Evolutionary conservation across 2,888 invertebrate species (phyloP).

Genomic region (Gari tellinella): DNA sequence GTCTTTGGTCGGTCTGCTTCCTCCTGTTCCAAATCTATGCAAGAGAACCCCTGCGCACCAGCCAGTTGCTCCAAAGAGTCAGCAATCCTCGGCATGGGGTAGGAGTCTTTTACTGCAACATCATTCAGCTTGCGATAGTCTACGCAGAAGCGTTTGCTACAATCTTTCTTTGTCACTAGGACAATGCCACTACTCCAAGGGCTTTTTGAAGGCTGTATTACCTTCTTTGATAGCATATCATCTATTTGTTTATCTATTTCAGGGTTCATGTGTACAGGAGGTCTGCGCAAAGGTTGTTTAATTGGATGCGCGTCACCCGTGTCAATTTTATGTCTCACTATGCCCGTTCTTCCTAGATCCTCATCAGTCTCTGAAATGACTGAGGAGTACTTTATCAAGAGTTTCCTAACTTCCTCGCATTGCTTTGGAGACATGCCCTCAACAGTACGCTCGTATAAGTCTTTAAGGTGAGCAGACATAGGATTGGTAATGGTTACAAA

Average conservation of each 20-base stretch:
- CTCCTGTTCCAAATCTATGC: conserved; percentile 49
- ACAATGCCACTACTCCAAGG: conserved; percentile 39
- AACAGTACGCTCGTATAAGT: conserved; percentile 1
- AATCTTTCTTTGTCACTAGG: conserved; percentile 47
- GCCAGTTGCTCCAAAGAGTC: conserved; percentile 33
- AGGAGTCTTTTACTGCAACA: conserved; percentile 27
- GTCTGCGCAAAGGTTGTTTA: conserved; percentile 19
- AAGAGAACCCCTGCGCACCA: conserved; percentile 43
- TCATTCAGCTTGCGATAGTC: no score
- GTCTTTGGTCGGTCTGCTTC: conserved; percentile 47
- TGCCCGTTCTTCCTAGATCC: no score
- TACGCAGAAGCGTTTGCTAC: conserved; percentile 40
- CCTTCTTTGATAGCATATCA: conserved; percentile 30
- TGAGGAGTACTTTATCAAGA: conserved; percentile 9
- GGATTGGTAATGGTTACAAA: background rate
- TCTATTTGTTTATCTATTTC: conserved; percentile 35
- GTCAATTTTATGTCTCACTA: conserved; percentile 9
- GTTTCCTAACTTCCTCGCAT: background rate
- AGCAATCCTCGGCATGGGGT: conserved; percentile 35
- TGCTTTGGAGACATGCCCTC: conserved; percentile 1
- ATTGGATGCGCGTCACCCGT: no score
- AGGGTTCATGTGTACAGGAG: conserved; percentile 21
- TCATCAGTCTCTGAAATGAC: background rate
- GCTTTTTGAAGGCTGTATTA: conserved; percentile 33
- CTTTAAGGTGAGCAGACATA: background rate